Evolutionary conservation across 2,113 vertebrate genomes (phyloP), one percentile per base, ranked within the genome.

Genomic region (Entomyzon cyanotis): DNA sequence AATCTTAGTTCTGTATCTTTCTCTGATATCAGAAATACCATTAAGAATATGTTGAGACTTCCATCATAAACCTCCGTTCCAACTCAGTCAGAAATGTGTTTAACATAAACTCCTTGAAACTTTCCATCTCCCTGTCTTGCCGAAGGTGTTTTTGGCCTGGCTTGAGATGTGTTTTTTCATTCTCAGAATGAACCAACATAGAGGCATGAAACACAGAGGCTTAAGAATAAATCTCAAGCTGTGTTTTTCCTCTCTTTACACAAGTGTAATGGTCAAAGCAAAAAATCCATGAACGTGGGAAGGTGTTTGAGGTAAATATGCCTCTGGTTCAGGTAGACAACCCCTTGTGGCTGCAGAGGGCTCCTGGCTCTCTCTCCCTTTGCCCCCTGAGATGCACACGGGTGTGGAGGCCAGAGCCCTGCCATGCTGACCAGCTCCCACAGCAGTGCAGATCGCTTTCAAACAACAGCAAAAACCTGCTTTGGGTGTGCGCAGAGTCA

Each of bases 71-170:
- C 44, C 25, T 80, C 58, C 1, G 0, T 89, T 94, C 62, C 79
- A 68, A 23, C 0, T 0, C 25, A 64, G 50, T 71, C 68, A 28
- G 68, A 94, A 95, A 94, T 81, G 69, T 81, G 83, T 93, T 95
- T 91, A 95, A 93, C 95, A 93, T 88, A 91, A 94, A 77, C 24
- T 49, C 83, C 60, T 27, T 19, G 42, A 84, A 70, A 93, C 49
- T 71, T 96, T 90, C 84, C 83, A 84, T 82, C 89, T 92, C 65
- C 41, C 22, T 92, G 82, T 78, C 65, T 88, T 95, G 93, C 90
- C 33, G 1, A 92, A 92, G 90, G 90, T 94, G 56, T 15, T 96
- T 95, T 90, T 94, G 74, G 88, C 92, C 65, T 73, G 64, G n/a
- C 31, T 92, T 58, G 44, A 58, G 78, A 64, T 18, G 53, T 0